Conservation (phyloP, 2,888 invertebrate species). For the Calliphora vomitoria region DNA sequence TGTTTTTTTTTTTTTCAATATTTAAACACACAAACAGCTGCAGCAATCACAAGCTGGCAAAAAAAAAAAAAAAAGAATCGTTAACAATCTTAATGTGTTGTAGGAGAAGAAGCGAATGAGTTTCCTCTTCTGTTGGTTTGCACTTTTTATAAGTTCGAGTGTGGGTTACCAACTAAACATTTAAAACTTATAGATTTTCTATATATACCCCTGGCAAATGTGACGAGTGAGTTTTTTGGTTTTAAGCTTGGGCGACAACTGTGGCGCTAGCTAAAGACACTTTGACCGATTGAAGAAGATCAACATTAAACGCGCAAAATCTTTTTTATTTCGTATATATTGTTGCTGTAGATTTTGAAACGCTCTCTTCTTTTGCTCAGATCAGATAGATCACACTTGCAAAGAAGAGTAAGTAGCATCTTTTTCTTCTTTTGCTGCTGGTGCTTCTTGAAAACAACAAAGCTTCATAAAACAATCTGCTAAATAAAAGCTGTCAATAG, state of each 20-base stretch:
- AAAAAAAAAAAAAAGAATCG: not conserved
- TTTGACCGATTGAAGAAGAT: constrained; percentile 79
- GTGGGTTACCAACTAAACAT: constrained; percentile 84
- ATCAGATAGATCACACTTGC: constrained; percentile 65
- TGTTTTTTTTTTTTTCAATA: constrained; percentile 68
- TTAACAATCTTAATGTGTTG: constrained; percentile 46
- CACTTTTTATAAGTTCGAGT: constrained; percentile 83
- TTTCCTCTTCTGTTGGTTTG: constrained; percentile 78
- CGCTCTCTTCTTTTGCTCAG: constrained; percentile 71
- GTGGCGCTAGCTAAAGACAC: constrained; percentile 78
- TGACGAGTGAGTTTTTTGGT: constrained; percentile 74
- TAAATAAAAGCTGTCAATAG: constrained; percentile 65
- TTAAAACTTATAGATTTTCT: constrained; percentile 84
- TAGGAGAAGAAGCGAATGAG: constrained; percentile 68
- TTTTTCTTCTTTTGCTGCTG: constrained; percentile 41
- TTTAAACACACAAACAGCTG: constrained; percentile 65
- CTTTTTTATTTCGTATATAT: constrained; percentile 6
- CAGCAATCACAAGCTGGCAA: constrained; percentile 62
- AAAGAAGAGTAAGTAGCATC: constrained; percentile 66
- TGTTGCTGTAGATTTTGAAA: constrained; percentile 41
- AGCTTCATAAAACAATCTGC: constrained; percentile 43
- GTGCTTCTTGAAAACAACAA: constrained; percentile 60
- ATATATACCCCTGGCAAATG: constrained; percentile 83
- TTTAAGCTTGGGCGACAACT: constrained; percentile 82
- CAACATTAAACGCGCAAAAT: constrained; percentile 74